Evolutionary conservation across 2,113 vertebrate species (phyloP), one percentile per base, ranked within the genome.

Genomic region (Hiodon tergisus): DNA sequence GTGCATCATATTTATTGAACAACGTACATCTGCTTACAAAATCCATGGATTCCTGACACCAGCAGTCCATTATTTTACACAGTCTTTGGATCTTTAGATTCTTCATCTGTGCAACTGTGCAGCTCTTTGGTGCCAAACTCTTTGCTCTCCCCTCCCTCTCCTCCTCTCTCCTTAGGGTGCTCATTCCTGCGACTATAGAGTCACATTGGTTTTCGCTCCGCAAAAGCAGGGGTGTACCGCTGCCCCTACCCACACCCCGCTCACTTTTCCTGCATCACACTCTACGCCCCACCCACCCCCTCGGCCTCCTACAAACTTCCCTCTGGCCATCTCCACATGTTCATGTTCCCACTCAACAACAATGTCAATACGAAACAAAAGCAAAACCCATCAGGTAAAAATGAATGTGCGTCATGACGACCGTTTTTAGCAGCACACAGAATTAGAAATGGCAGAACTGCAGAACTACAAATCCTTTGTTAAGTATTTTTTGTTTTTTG

Each of bases 1-100:
- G 63, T 68, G 63, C 54, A 65, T 65, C 31, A 63, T 16, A 75
- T 79, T 79, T 79, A 79, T 76, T 79, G 13, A 46, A 73, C 70
- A 76, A 72, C 46, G 74, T 76, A 76, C 78, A 79, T 75, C 10
- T 72, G 57, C 48, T 71, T 58, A 68, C 50, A 72, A 65, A 63
- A 69, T 55, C 55, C 73, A 76, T 62, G 67, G 3, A 79, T 76
- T 62, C 54, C 53, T 62, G 60, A 48, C 10, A 67, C 50, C 63
- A 66, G 46, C 63, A 66, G 63, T 66, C 69, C 16, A 71, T 50
- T 8, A 16, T 53, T 6, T 58, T 31, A 58, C 54, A 53, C 31
- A 46, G n/a, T 8, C 16, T 55, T 67, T 67, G 31, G 13, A 48
- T 69, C 13, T 52, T n/a, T 51, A 50, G 7, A 2, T 11, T 53